Base-by-base conservation (phyloP, 2,888 invertebrate genomes). In the Agrotis segetum region DNA sequence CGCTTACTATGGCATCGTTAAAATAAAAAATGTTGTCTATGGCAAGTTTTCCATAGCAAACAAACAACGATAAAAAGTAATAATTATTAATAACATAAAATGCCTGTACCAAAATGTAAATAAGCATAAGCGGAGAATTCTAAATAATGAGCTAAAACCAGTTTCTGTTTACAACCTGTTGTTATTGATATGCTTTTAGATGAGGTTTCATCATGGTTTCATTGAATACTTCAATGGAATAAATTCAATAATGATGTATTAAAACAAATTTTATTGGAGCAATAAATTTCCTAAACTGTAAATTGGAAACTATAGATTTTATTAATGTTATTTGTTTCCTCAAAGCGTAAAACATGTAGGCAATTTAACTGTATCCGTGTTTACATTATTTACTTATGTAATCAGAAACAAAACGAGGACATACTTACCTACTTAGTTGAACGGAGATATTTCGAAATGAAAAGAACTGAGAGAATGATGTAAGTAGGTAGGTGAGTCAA, bases 351-450 rank as follows among this genome's bases (percentile, higher is more conserved):
- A 67, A 60, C 46, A 76, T 55, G 59, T 77, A 55, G 58, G 55
- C 49, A 63, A 62, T 29, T 21, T 40, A 40, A 40, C 17, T 61
- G 47, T 59, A 47, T 66, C 67, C 52, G 58, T 72, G 56, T 70
- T 81, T 59, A 62, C 52, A 65, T 82, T 77, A 61, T 65, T 77
- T 59, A 52, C 62, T 71, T 82, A 82, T 50, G 79, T 82, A 79
- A 79, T 82, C 79, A 82, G 40, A 82, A 78, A 62, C 58, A 71
- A 82, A 65, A 72, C 53, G 73, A 79, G 67, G 83, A 82, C 82
- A 67, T 67, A 77, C 80, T 76, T 68, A 81, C 80, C 59, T 63
- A 76, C 80, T 53, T 63, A 67, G 67, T 75, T 81, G 61, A 67
- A 58, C 60, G 21, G 55, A 64, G 64, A 56, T 71, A 68, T 80